Conservation (phyloP, 2,888 invertebrate genomes). For the Eucera pruinosa region DNA sequence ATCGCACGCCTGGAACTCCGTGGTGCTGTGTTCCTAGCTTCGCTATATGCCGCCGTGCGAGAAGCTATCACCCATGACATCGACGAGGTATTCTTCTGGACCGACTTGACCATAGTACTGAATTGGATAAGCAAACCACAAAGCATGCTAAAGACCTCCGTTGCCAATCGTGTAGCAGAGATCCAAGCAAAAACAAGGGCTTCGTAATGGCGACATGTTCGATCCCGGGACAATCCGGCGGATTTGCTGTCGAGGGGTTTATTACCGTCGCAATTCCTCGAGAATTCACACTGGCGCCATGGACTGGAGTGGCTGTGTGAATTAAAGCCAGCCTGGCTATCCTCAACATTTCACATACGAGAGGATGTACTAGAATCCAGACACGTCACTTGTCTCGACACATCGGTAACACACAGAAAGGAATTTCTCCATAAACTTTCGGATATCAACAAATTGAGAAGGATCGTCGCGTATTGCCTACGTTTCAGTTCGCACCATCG, state of each 20-base stretch:
- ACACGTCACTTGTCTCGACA: neutral
- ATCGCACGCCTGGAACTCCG: neutral
- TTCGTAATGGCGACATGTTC: neutral
- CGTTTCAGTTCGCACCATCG: neutral
- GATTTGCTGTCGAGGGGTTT: neutral
- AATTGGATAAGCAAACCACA: conserved; percentile 4
- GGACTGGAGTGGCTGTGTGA: neutral
- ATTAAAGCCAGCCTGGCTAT: neutral
- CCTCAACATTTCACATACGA: fast-evolving
- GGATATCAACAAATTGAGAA: neutral
- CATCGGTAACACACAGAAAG: neutral
- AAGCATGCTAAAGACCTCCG: neutral
- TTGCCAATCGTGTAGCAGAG: conserved; percentile 1
- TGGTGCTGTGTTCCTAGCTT: neutral
- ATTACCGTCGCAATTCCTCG: neutral
- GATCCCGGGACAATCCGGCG: neutral
- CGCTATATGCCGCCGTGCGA: neutral
- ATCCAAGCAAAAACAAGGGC: neutral
- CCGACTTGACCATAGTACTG: no score
- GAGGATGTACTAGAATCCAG: neutral
- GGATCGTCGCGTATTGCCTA: conserved; percentile 12
- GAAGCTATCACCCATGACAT: neutral
- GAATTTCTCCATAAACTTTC: neutral
- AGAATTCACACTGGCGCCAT: neutral
- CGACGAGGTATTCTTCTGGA: neutral